Evolutionary conservation across 1,140 invertebrate genomes (phyloP).

Genomic region (Bombus terrestris): DNA sequence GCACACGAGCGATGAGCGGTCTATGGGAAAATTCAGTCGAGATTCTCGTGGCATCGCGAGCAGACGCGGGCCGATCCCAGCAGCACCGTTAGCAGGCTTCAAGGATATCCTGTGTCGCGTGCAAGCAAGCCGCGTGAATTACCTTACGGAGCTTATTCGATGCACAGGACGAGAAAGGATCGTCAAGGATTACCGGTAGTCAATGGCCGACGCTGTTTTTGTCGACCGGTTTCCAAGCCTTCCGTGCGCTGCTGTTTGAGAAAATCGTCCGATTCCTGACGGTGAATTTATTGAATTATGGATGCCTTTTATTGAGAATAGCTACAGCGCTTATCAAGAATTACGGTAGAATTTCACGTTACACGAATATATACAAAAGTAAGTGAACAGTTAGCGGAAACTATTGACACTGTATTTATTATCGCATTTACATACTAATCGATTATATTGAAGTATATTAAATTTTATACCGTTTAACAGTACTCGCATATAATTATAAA

Average conservation of each 20-base stretch:
- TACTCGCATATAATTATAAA: too few relatives aligned
- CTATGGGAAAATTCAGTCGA: conserved; percentile 61
- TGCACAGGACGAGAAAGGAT: conserved; percentile 35
- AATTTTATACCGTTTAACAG: too few relatives aligned
- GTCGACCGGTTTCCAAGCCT: conserved; percentile 30
- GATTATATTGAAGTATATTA: too few relatives aligned
- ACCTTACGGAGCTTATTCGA: conserved; percentile 56
- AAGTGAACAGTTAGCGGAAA: too few relatives aligned
- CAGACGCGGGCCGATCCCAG: conserved; percentile 60
- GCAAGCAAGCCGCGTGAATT: conserved; percentile 76
- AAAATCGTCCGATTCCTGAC: not conserved
- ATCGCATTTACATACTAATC: too few relatives aligned
- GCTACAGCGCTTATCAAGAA: too few relatives aligned
- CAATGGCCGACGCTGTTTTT: conserved; percentile 51
- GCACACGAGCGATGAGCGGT: not conserved
- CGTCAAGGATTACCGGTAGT: conserved; percentile 55
- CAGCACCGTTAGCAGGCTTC: conserved; percentile 78
- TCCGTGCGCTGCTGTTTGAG: not conserved
- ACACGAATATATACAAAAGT: too few relatives aligned
- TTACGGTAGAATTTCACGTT: too few relatives aligned
- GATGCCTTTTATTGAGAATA: not conserved
- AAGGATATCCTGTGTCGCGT: conserved; percentile 80
- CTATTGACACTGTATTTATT: too few relatives aligned
- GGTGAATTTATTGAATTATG: not conserved
- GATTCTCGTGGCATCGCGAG: conserved; percentile 46